These are phyloP conservation scores for Oncorhynchus clarkii DNA, from an alignment of 2,113 vertebrate genomes.

Conservation along the genomic window DNA sequence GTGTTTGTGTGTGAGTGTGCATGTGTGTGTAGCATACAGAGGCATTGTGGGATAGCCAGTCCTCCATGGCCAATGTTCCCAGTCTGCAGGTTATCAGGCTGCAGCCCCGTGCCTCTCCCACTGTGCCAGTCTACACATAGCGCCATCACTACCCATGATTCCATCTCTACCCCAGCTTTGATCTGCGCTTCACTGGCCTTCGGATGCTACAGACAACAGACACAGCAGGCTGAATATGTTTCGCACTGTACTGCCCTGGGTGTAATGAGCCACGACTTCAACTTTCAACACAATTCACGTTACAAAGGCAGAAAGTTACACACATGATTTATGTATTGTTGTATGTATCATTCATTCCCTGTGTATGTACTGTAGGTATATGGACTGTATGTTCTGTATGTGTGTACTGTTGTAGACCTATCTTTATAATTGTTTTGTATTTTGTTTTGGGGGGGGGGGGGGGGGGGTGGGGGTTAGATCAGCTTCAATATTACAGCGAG, in stretches of 20 bases:
- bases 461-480: too few relatives aligned
- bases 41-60: not conserved
- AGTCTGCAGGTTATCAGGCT: conserved; percentile 46
- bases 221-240: not conserved
- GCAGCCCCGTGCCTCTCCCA: conserved; percentile 50
- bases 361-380: not conserved
- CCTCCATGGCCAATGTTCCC: conserved; percentile 27
- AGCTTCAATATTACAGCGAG: too few relatives aligned
- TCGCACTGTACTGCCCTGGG: not conserved
- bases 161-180: conserved; percentile 33
- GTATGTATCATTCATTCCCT: not conserved
- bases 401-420: too few relatives aligned
- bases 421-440: too few relatives aligned
- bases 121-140: conserved; percentile 39
- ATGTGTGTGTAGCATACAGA: not conserved
- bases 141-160: not conserved
- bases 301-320: not conserved
- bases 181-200: conserved; percentile 39
- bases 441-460: too few relatives aligned
- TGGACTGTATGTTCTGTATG: too few relatives aligned
- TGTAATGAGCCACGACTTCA: not conserved
- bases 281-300: not conserved
- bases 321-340: not conserved
- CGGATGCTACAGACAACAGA: conserved; percentile 10
- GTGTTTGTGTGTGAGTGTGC: conserved; percentile 2